These are phyloP conservation scores for Ophraella communa DNA, from an alignment of 2,888 invertebrate species.

Conservation along the genomic window DNA sequence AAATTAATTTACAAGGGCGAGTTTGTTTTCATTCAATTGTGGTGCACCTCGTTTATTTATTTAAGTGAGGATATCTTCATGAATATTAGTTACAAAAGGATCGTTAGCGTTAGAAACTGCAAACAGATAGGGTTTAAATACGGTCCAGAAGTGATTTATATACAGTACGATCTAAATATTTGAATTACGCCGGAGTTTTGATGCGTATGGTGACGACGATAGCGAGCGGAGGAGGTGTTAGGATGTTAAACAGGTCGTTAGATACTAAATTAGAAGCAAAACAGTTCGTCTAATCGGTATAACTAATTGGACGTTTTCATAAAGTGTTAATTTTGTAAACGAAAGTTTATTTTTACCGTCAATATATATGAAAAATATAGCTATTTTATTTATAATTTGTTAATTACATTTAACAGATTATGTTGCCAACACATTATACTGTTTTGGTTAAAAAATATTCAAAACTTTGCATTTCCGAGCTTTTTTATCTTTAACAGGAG, in stretches of 20 bases:
- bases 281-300: not conserved
- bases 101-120: not conserved
- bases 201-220: not conserved
- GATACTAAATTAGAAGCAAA: not conserved
- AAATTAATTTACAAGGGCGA: not conserved
- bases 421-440: too few relatives aligned
- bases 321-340: not conserved
- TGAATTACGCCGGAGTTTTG: not conserved
- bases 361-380: not conserved
- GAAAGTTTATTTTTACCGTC: not conserved
- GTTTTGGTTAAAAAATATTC: too few relatives aligned
- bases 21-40: conserved; percentile 6
- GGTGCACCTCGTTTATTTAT: conserved; percentile 8
- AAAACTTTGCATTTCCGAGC: too few relatives aligned
- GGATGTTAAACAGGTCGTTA: not conserved
- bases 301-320: not conserved
- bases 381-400: not conserved
- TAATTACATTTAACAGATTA: not conserved
- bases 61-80: not conserved
- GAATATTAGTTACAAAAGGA: conserved; percentile 10
- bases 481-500: too few relatives aligned
- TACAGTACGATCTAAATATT: not conserved
- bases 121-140: conserved; percentile 5
- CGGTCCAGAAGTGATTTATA: not conserved
- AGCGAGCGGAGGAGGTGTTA: not conserved